Evolutionary conservation across 2,797 vertebrate species (phyloP).

Genomic region (Semotilus atromaculatus): DNA sequence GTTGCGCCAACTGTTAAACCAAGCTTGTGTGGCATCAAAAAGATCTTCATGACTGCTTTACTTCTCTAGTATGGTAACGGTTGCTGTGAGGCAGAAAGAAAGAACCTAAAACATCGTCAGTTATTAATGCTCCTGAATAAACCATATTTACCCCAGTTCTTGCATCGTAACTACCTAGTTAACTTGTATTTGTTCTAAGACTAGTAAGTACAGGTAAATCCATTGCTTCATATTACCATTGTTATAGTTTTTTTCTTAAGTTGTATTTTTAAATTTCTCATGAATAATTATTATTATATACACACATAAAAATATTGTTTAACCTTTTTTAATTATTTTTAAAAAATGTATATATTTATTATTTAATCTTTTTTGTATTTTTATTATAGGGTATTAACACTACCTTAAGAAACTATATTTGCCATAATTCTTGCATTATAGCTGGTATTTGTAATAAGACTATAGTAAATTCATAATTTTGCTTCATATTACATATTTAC

Average conservation of each 20-base stretch:
- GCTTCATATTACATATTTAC: background rate
- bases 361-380: background rate
- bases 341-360: background rate
- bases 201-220: background rate
- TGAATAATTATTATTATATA: too few species aligned
- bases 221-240: background rate
- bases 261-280: background rate
- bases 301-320: too few species aligned
- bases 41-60: conserved; percentile 45
- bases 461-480: background rate
- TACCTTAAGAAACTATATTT: background rate
- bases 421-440: background rate
- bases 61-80: conserved; percentile 5
- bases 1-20: conserved; percentile 34
- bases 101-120: background rate
- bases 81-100: conserved; percentile 14
- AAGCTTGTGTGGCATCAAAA: conserved; percentile 26
- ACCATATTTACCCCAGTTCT: background rate
- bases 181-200: background rate
- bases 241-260: background rate
- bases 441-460: background rate
- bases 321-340: background rate
- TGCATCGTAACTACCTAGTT: background rate
- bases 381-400: background rate
- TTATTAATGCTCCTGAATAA: background rate